Percentiles rank a stretch among this genome's conserved stretches.
phyloP scores from a whole-genome alignment of 2,888 invertebrate species.

The Meta bourneti region DNA sequence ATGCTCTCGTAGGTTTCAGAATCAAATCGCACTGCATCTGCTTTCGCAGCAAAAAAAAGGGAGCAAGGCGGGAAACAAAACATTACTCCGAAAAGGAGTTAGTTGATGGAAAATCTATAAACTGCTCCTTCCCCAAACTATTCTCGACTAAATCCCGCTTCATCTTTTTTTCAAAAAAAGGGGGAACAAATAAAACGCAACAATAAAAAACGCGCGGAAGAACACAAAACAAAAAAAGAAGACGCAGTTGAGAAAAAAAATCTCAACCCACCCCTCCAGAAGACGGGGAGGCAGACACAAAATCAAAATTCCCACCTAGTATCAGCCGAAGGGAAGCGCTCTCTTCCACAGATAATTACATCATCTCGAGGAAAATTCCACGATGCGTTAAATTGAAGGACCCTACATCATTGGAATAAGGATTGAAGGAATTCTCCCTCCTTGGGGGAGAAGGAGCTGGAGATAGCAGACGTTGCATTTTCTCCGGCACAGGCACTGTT shows the following conservation, averaged over 20 bases:
- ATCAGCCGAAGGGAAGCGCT: constrained; percentile 12
- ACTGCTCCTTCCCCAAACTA: constrained; percentile 57
- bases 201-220: constrained; percentile 24
- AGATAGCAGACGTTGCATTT: constrained; percentile 43
- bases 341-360: constrained; percentile 52
- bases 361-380: constrained; percentile 52
- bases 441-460: constrained; percentile 1
- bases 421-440: constrained; percentile 48
- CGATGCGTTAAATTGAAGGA: constrained; percentile 64
- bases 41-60: background rate
- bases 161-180: constrained; percentile 12
- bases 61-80: background rate
- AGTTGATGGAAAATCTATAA: constrained; percentile 62
- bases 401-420: constrained; percentile 28
- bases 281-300: background rate
- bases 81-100: constrained; percentile 27
- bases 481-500: constrained; percentile 11
- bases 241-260: constrained; percentile 1
- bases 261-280: background rate
- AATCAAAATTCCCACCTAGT: constrained; percentile 57
- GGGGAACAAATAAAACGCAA: background rate
- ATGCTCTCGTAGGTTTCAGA: constrained; percentile 3
- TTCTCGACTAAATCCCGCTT: constrained; percentile 45
- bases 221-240: constrained; percentile 7
- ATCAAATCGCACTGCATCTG: background rate